Percentiles rank a stretch among this genome's conserved stretches.
Conservation (phyloP, 2,888 invertebrate species). For the Scaptomyza parva region DNA sequence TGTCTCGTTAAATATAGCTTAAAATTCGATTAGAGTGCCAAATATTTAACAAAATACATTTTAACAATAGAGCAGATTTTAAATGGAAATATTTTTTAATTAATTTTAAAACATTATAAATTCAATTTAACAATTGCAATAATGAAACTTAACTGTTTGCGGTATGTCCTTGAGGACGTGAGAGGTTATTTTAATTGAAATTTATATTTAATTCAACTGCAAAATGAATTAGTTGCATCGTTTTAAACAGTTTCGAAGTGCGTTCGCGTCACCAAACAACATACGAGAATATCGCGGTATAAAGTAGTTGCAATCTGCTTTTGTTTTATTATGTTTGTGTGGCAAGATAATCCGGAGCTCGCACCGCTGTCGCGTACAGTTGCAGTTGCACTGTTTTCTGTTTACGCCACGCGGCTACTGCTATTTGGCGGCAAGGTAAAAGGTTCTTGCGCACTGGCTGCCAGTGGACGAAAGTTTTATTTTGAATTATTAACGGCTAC, state of each 20-base stretch:
- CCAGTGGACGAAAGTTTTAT: slow-evolving; percentile 14
- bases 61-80: background rate
- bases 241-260: slow-evolving; percentile 16
- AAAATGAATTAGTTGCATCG: slow-evolving; percentile 50
- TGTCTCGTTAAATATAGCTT: background rate
- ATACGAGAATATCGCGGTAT: slow-evolving; percentile 33
- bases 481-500: slow-evolving; percentile 36
- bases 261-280: slow-evolving; percentile 23
- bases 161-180: slow-evolving; percentile 12
- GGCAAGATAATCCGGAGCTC: slow-evolving; percentile 13
- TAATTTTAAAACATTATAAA: background rate
- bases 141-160: slow-evolving; percentile 48
- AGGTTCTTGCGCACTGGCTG: slow-evolving; percentile 60
- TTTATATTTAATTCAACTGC: slow-evolving; percentile 43
- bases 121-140: slow-evolving; percentile 9
- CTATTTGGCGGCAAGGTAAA: slow-evolving; percentile 71
- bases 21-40: background rate
- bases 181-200: slow-evolving; percentile 29
- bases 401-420: slow-evolving; percentile 54
- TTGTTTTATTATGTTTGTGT: background rate
- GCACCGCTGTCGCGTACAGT: slow-evolving; percentile 53
- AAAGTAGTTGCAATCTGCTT: slow-evolving; percentile 28
- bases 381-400: slow-evolving; percentile 78
- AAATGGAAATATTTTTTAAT: background rate
- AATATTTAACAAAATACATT: background rate